Base-by-base conservation (phyloP, 92 coral and sea anemone species). In the Epizoanthus scotinus region DNA sequence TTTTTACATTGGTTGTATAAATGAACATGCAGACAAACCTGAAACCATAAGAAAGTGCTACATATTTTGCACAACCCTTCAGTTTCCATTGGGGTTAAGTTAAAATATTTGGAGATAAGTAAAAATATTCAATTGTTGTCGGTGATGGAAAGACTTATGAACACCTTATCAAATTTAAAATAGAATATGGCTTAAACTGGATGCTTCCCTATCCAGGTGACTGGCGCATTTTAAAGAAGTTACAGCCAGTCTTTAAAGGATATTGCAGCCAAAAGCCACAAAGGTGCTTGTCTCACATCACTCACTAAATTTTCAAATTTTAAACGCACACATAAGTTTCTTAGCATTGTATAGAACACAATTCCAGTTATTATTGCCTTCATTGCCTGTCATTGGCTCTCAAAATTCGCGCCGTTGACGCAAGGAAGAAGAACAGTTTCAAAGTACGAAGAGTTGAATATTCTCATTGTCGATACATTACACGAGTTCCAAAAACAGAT, bases 201-300 rank as follows among this genome's bases (percentile, higher is more conserved):
- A 5, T 70, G 59, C 75, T 70, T 26, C 75, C 75, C n/a, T 70
- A 40, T 70, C 75, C 75, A 40, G 75, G 75, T 47, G 59, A 70
- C n/a, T 70, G 75, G 75, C 58, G 47, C 22, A 70, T 70, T 70
- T 31, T 49, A 3, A 70, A 70, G 59, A 70, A 70, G 47, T 70
- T 20, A 15, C 58, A 70, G 54, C 75, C 58, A 42, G 75, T 70
- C 44, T 12, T 70, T 70, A 26, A 70, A 70, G 54, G 9, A 70
- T 70, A 56, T 70, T 70, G 59, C 75, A 47, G 47, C 44, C 31
- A 47, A 15, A 56, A 42, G 59, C 8, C 25, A 70, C 75, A 70
- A 70, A 53, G 57, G 44, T 4, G 36, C 21, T 5, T 42, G 36
- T 20, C 7, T 42, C 36, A 14, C 44, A 53, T 56, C 44, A 47